phyloP scores from a whole-genome alignment of 2,888 invertebrate species.

The Lithosia quadra region DNA sequence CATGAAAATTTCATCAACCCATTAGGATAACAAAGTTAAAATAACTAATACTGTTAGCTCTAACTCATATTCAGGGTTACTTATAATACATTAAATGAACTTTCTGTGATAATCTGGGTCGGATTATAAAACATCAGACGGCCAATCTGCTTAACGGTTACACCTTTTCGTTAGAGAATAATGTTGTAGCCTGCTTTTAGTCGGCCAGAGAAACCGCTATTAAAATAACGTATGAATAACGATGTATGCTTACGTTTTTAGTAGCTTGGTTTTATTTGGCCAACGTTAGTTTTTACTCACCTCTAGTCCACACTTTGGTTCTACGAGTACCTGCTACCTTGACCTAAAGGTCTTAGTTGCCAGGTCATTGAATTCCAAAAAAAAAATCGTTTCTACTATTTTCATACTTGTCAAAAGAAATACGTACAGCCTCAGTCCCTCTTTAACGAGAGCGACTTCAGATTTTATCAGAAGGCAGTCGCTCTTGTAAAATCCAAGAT shows the following conservation, averaged over 20 bases:
- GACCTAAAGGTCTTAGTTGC: too few species aligned
- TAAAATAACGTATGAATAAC: slow-evolving; percentile 19
- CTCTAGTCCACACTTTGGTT: too few species aligned
- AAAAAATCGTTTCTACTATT: too few species aligned
- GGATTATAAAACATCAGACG: slow-evolving; percentile 54
- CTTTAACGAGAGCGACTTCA: too few species aligned
- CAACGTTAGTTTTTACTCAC: background rate
- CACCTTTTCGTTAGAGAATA: slow-evolving; percentile 51
- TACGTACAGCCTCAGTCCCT: too few species aligned
- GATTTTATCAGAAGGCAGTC: too few species aligned
- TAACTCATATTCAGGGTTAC: slow-evolving; percentile 32
- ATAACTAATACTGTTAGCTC: slow-evolving; percentile 50
- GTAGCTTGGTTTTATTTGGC: background rate
- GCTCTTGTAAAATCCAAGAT: too few species aligned
- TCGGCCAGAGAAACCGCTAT: background rate
- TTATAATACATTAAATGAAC: slow-evolving; percentile 44
- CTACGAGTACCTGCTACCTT: too few species aligned
- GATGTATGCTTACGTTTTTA: background rate
- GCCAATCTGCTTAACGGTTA: slow-evolving; percentile 53
- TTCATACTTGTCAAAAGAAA: too few species aligned
- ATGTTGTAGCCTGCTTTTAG: slow-evolving; percentile 19
- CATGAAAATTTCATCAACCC: slow-evolving; percentile 21
- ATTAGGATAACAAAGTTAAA: slow-evolving; percentile 44
- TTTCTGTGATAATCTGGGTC: slow-evolving; percentile 52
- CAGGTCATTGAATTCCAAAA: too few species aligned